These are phyloP conservation scores for Ceratina calcarata DNA, from an alignment of 1,140 invertebrate genomes.

Conservation along the genomic window DNA sequence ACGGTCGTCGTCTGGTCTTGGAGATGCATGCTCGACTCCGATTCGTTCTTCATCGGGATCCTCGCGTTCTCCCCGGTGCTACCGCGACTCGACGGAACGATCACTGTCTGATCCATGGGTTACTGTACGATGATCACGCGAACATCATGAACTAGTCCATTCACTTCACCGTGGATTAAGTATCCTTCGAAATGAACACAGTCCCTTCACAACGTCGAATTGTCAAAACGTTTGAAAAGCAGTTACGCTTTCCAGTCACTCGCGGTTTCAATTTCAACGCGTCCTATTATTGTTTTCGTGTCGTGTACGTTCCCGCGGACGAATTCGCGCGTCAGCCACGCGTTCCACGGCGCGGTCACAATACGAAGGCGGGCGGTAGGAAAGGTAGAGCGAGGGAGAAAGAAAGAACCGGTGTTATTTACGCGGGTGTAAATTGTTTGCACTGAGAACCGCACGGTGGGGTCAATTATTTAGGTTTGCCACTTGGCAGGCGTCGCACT, in stretches of 20 bases:
- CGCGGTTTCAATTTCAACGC: too few relatives aligned
- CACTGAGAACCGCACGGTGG: constrained; percentile 45
- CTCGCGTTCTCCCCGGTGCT: constrained; percentile 27
- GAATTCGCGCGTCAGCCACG: constrained; percentile 40
- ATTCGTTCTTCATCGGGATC: constrained; percentile 68
- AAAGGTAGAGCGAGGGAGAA: not conserved
- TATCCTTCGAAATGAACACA: too few relatives aligned
- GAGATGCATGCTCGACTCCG: constrained; percentile 54
- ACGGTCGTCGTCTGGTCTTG: constrained; percentile 53
- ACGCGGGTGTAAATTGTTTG: constrained; percentile 63
- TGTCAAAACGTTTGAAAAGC: too few relatives aligned
- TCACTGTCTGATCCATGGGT: constrained; percentile 58
- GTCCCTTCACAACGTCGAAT: too few relatives aligned
- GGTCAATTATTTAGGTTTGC: constrained; percentile 64
- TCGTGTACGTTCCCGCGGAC: not conserved
- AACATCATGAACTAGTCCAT: not conserved
- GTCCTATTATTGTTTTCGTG: not conserved
- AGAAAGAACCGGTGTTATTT: constrained; percentile 46
- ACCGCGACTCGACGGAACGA: constrained; percentile 51
- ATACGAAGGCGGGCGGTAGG: not conserved
- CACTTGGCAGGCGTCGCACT: constrained; percentile 34
- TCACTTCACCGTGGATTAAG: not conserved
- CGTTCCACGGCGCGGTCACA: constrained; percentile 30
- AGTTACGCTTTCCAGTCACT: too few relatives aligned
- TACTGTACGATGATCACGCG: constrained; percentile 24